Evolutionary conservation across 2,113 vertebrate genomes (phyloP).

Genomic region (Ctenomys sociabilis): DNA sequence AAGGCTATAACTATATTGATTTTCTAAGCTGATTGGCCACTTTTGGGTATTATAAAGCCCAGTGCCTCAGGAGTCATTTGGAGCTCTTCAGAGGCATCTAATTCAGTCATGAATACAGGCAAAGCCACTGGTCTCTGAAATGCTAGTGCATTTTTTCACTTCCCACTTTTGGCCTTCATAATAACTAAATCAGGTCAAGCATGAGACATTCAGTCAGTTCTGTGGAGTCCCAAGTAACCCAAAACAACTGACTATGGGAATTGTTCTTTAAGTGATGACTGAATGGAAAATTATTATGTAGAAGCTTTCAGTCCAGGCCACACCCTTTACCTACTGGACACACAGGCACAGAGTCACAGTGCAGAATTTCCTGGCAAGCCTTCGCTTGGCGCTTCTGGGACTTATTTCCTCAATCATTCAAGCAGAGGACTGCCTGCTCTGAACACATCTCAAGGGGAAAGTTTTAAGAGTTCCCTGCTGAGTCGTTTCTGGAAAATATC

Average conservation of each 20-base stretch:
- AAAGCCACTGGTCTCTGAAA: neutral
- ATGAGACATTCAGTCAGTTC: slow-evolving; percentile 22
- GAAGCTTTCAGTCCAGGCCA: slow-evolving; percentile 27
- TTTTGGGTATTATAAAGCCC: neutral
- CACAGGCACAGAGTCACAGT: slow-evolving; percentile 36
- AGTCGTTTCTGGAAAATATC: slow-evolving; percentile 53
- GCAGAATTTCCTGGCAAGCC: slow-evolving; percentile 21
- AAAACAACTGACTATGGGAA: slow-evolving; percentile 53
- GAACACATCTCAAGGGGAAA: neutral
- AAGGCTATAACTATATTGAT: neutral
- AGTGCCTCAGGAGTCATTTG: neutral
- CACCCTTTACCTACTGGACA: slow-evolving; percentile 50
- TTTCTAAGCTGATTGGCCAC: neutral
- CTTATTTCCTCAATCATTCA: neutral
- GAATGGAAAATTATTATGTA: slow-evolving; percentile 59
- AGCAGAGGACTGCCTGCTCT: slow-evolving; percentile 9
- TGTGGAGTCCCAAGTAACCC: neutral
- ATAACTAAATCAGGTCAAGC: slow-evolving; percentile 11
- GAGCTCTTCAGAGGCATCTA: neutral
- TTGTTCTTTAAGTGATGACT: slow-evolving; percentile 15
- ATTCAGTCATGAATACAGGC: neutral
- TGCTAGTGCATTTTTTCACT: neutral
- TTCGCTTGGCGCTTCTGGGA: neutral
- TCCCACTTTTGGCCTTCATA: neutral
- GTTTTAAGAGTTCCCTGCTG: neutral